A percentile compares a stretch with the other conserved stretches of the same genome.
These are phyloP conservation scores for Ammodytes marinus DNA, from an alignment of 2,113 vertebrate genomes.

Conservation along the genomic window DNA sequence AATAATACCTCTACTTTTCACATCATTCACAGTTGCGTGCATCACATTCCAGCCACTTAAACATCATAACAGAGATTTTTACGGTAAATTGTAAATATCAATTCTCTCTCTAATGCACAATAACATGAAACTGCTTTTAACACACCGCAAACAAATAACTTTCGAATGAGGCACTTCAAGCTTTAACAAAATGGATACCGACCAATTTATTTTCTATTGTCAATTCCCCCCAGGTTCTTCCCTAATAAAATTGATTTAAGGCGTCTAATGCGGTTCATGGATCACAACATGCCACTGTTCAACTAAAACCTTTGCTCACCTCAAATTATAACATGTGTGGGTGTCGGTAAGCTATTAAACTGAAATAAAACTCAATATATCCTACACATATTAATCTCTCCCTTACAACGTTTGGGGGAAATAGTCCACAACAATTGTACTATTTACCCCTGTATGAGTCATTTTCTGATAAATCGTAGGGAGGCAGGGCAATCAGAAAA, in stretches of 20 bases:
- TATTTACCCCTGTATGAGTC: neutral
- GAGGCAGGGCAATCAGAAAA: neutral
- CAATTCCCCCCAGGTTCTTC: neutral
- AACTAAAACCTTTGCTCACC: neutral
- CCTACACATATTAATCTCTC: too few species aligned
- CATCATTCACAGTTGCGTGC: constrained; percentile 27
- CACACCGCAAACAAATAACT: neutral
- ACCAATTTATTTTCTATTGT: neutral
- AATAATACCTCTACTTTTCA: constrained; percentile 33
- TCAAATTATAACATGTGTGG: neutral
- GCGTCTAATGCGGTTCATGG: neutral
- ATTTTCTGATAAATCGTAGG: neutral
- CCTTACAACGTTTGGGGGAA: neutral
- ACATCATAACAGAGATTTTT: neutral
- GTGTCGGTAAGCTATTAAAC: neutral
- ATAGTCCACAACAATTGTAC: neutral
- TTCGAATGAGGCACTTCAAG: constrained; percentile 15
- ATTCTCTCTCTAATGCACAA: constrained; percentile 22
- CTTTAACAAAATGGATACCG: neutral
- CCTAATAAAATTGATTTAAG: neutral
- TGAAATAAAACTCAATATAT: neutral
- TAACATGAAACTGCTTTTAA: constrained; percentile 22
- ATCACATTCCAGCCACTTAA: constrained; percentile 14
- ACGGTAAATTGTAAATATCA: constrained; percentile 7
- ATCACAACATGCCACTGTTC: neutral